Conservation (phyloP, 2,113 vertebrate species). For the Lophius piscatorius region DNA sequence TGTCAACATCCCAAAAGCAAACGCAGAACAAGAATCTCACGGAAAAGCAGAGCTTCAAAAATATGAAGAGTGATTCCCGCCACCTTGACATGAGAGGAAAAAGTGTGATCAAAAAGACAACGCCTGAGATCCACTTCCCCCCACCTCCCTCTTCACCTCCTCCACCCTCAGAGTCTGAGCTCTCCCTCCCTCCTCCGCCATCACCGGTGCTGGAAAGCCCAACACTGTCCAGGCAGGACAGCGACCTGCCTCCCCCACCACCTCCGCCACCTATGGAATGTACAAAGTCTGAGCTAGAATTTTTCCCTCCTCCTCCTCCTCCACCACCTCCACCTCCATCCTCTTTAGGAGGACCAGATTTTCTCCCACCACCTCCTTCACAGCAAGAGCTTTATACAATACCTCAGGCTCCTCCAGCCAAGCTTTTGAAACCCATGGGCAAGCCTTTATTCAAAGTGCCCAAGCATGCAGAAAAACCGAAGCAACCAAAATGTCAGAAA, state of each 20-base stretch:
- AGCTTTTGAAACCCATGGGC: slow-evolving; percentile 54
- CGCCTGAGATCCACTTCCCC: slow-evolving; percentile 80
- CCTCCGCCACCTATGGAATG: slow-evolving; percentile 74
- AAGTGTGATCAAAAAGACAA: slow-evolving; percentile 66
- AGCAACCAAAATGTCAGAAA: slow-evolving; percentile 76
- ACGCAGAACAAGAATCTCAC: slow-evolving; percentile 36
- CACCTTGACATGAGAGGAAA: slow-evolving; percentile 61
- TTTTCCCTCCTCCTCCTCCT: slow-evolving; percentile 70
- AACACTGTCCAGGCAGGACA: slow-evolving; percentile 75
- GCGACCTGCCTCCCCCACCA: slow-evolving; percentile 80
- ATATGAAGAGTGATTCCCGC: slow-evolving; percentile 47
- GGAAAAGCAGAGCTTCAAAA: slow-evolving; percentile 68
- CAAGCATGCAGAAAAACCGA: slow-evolving; percentile 75
- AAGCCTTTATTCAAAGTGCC: slow-evolving; percentile 78
- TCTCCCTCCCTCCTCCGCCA: slow-evolving; percentile 87
- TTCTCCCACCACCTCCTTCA: slow-evolving; percentile 75
- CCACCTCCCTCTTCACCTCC: slow-evolving; percentile 84
- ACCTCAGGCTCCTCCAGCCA: slow-evolving; percentile 63
- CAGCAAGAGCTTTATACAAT: slow-evolving; percentile 77
- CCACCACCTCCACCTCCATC: slow-evolving; percentile 51
- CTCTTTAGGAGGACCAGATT: slow-evolving; percentile 55
- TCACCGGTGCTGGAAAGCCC: slow-evolving; percentile 75
- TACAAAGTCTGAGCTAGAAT: slow-evolving; percentile 75
- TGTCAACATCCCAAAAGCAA: slow-evolving; percentile 45
- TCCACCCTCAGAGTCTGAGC: slow-evolving; percentile 85